phyloP scores from a whole-genome alignment of 2,113 vertebrate genomes.

The Saguinus imperator region DNA sequence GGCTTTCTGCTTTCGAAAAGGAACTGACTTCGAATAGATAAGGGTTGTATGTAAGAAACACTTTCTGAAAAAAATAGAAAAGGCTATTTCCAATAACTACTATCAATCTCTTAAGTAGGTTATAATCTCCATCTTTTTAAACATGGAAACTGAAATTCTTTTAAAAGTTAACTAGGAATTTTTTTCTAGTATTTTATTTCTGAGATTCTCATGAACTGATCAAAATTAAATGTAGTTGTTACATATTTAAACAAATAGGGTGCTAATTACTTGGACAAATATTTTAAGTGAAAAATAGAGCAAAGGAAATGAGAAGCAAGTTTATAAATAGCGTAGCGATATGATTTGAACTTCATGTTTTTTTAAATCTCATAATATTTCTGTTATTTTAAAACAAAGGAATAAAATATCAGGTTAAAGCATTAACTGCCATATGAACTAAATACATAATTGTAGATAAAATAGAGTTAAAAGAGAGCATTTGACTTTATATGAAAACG shows the following conservation, averaged over 20 bases:
- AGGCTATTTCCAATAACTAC: background rate
- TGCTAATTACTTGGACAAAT: constrained; percentile 11
- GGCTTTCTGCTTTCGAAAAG: constrained; percentile 21
- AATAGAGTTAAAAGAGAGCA: background rate
- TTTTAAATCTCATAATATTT: background rate
- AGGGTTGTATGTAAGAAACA: background rate
- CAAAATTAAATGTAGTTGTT: background rate
- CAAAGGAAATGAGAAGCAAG: constrained; percentile 31
- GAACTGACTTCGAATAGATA: background rate
- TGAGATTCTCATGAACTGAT: background rate
- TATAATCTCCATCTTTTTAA: background rate
- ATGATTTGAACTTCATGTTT: background rate
- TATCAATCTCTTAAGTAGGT: background rate
- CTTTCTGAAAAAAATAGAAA: background rate
- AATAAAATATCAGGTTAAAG: background rate
- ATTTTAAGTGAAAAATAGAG: constrained; percentile 32
- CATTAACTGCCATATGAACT: background rate
- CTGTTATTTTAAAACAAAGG: background rate
- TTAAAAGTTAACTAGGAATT: background rate
- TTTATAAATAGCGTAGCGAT: constrained; percentile 9
- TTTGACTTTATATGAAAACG: background rate
- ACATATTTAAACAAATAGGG: constrained; percentile 37
- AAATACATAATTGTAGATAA: background rate
- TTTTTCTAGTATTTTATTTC: constrained; percentile 47
- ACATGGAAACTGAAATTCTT: background rate